Base-by-base conservation (phyloP, 2,888 invertebrate genomes). In the Temnothorax rugatulus region DNA sequence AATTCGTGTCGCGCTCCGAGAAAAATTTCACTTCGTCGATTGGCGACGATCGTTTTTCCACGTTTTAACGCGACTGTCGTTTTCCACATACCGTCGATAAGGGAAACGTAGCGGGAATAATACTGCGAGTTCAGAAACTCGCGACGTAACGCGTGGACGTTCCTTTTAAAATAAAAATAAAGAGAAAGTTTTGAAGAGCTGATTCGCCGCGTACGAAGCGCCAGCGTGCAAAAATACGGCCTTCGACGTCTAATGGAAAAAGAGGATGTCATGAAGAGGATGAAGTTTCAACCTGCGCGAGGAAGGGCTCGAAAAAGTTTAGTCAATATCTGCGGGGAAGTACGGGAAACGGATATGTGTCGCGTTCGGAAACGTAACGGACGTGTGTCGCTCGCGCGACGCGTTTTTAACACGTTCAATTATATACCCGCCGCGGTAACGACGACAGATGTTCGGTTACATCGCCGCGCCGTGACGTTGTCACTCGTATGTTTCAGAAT, bases 361-460 rank as follows among this genome's bases (percentile, higher is more conserved):
- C 73, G 47, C 21, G 73, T 34, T 57, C 69, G 18, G 29, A 71
- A 71, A n/a, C 13, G 59, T 59, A 79, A 79, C 79, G 47, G 79
- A 79, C 71, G 21, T 69, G 57, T 57, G 77, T 57, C 44, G 69
- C 21, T 38, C 50, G 25, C 15, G 75, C 75, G 47, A 47, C 21
- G 21, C 25, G 57, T 81, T 81, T 81, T 81, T 81, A 81, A 81
- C 79, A 21, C 79, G 34, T 34, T 79, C 71, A 59, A 79, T 79
- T 79, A 79, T 79, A 71, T 29, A 34, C 7, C 34, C 18, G 8
- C 34, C 41, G 57, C 54, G 15, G 50, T 63, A 44, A 71, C 71
- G 69, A 59, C 34, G 73, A 81, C 79, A 81, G 79, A 73, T 81
- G 79, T 81, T 81, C 73, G 79, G 73, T 81, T 81, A 81, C 59